Evolutionary conservation across 1,140 invertebrate genomes (phyloP).

Genomic region (Leptonema lineaticorne): DNA sequence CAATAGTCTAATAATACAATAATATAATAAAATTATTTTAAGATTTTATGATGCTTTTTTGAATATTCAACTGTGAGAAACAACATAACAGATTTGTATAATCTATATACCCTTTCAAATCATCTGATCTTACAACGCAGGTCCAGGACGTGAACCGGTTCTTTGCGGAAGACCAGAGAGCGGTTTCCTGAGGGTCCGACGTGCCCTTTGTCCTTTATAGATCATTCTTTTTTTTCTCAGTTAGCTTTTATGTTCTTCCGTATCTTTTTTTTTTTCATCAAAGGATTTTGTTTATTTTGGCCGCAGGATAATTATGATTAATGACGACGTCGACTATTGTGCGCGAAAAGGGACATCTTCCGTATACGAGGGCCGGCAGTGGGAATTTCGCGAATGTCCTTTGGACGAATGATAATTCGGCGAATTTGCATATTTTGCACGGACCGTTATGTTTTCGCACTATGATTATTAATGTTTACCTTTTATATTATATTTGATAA

Average conservation of each 20-base stretch:
- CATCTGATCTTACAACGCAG: slow-evolving; percentile 9
- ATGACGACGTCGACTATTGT: background rate
- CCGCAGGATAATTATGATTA: slow-evolving; percentile 9
- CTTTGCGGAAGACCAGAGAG: background rate
- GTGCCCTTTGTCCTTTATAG: no score
- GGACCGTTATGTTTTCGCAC: background rate
- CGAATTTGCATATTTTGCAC: slow-evolving; percentile 9
- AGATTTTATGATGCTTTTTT: no score
- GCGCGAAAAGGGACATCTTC: background rate
- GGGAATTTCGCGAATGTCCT: background rate
- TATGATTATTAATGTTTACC: no score
- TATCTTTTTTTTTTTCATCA: background rate
- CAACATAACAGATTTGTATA: no score
- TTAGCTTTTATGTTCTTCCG: no score
- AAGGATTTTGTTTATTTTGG: slow-evolving; percentile 10
- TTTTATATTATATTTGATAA: no score
- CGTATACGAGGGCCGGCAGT: background rate
- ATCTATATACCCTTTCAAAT: background rate
- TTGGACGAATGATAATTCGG: background rate
- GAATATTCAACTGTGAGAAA: no score
- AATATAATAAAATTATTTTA: no score
- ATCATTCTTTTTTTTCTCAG: no score
- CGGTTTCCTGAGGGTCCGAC: background rate
- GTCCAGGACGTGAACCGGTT: slow-evolving; percentile 15
- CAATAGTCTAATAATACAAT: no score